phyloP scores from a whole-genome alignment of 2,888 invertebrate genomes.

The Crossocerus cetratus region DNA sequence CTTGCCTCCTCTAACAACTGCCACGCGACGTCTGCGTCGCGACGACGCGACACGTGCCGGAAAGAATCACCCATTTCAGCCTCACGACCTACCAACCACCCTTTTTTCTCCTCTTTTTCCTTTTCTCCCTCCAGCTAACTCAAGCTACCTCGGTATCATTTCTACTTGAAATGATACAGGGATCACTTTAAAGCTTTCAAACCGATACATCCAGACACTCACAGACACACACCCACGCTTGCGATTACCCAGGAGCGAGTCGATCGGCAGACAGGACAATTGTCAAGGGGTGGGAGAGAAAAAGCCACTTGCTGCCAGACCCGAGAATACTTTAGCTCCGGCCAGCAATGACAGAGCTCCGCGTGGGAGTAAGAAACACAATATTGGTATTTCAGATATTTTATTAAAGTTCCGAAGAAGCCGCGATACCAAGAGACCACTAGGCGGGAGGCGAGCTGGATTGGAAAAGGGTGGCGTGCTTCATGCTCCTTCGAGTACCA shows the following conservation, averaged over 20 bases:
- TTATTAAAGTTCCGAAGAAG: constrained; percentile 72
- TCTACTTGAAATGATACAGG: not conserved
- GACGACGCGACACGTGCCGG: constrained; percentile 35
- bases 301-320: no score
- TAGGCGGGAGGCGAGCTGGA: constrained; percentile 23
- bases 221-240: no score
- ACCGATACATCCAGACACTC: no score
- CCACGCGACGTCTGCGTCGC: constrained; percentile 4
- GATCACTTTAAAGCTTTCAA: constrained; percentile 1
- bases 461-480: constrained; percentile 46
- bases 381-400: constrained; percentile 75
- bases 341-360: constrained; percentile 41
- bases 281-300: no score
- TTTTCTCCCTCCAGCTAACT: no score
- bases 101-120: not conserved
- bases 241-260: no score
- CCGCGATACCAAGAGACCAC: constrained; percentile 53
- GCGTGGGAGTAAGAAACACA: constrained; percentile 65
- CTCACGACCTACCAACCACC: constrained; percentile 29
- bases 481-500: constrained; percentile 53
- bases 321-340: constrained; percentile 23
- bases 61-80: constrained; percentile 40
- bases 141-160: no score
- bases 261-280: no score
- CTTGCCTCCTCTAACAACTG: constrained; percentile 38